These are phyloP conservation scores for Typhlichthys eigenmanni DNA, from an alignment of 2,797 vertebrate genomes.

Conservation along the genomic window DNA sequence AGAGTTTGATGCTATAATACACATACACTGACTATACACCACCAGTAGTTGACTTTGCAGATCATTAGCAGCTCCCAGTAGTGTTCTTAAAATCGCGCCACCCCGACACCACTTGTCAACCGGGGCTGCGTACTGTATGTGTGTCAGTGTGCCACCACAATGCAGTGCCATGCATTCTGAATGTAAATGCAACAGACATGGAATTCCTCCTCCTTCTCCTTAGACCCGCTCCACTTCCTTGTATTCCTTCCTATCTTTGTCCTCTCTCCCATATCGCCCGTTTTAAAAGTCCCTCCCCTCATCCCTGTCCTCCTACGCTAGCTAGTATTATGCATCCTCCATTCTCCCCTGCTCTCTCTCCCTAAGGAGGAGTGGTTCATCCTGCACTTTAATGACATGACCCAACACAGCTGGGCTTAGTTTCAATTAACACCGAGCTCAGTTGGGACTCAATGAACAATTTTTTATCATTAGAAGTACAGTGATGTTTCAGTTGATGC, in stretches of 20 bases:
- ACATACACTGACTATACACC: too few relatives aligned
- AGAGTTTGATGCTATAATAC: too few relatives aligned
- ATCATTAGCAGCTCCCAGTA: too few relatives aligned
- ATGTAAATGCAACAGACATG: constrained; percentile 46
- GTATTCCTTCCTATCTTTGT: constrained; percentile 2
- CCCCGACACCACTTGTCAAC: too few relatives aligned
- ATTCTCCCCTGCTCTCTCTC: background rate
- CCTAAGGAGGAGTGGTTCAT: background rate
- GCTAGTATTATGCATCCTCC: background rate
- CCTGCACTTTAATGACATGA: background rate
- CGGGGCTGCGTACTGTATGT: constrained; percentile 25
- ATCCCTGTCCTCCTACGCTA: background rate
- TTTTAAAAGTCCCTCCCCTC: background rate
- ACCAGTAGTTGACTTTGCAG: too few relatives aligned
- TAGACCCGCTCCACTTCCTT: background rate
- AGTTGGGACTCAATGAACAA: background rate
- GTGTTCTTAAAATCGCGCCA: too few relatives aligned
- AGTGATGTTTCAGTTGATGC: background rate
- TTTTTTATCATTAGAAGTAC: background rate
- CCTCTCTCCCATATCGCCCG: background rate
- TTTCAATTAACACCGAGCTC: background rate
- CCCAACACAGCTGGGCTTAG: background rate
- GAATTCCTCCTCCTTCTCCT: constrained; percentile 11
- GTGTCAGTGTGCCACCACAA: constrained; percentile 61
- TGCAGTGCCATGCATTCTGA: constrained; percentile 59